Evolutionary conservation across 2,797 vertebrate genomes (phyloP).

Genomic region (Diplodus sargus): DNA sequence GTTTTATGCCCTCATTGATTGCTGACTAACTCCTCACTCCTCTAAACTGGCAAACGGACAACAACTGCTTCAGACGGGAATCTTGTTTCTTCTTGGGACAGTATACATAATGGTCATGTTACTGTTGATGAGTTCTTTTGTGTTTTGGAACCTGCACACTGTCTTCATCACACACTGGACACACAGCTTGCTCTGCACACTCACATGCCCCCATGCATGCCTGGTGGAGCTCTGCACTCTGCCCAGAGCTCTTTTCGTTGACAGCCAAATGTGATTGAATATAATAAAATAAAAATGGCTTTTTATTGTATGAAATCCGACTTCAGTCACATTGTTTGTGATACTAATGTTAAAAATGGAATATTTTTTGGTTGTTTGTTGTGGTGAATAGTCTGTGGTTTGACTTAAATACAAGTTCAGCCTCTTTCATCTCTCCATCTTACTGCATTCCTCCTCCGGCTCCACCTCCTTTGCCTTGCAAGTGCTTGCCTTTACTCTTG

Average conservation of each 20-base stretch:
- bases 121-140: too few relatives aligned
- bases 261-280: slow-evolving; percentile 12
- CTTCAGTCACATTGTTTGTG: slow-evolving; percentile 45
- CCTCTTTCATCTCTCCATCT: slow-evolving; percentile 61
- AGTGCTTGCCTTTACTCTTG: slow-evolving; percentile 80
- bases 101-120: too few relatives aligned
- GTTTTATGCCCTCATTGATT: too few relatives aligned
- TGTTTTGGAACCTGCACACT: too few relatives aligned
- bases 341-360: slow-evolving; percentile 36
- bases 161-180: too few relatives aligned
- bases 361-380: slow-evolving; percentile 60
- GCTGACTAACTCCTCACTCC: too few relatives aligned
- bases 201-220: too few relatives aligned
- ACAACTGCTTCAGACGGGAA: too few relatives aligned
- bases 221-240: too few relatives aligned
- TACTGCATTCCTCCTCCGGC: slow-evolving; percentile 60
- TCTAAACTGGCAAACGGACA: too few relatives aligned
- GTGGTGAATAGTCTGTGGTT: slow-evolving; percentile 59
- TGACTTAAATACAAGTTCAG: slow-evolving; percentile 51
- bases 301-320: slow-evolving; percentile 37
- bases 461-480: slow-evolving; percentile 35
- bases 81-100: too few relatives aligned
- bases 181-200: too few relatives aligned
- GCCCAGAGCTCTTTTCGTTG: background rate
- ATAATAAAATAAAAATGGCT: slow-evolving; percentile 30